Evolutionary conservation across 2,888 invertebrate genomes (phyloP), one percentile per base, ranked within the genome.

Genomic region (Ischnura elegans): DNA sequence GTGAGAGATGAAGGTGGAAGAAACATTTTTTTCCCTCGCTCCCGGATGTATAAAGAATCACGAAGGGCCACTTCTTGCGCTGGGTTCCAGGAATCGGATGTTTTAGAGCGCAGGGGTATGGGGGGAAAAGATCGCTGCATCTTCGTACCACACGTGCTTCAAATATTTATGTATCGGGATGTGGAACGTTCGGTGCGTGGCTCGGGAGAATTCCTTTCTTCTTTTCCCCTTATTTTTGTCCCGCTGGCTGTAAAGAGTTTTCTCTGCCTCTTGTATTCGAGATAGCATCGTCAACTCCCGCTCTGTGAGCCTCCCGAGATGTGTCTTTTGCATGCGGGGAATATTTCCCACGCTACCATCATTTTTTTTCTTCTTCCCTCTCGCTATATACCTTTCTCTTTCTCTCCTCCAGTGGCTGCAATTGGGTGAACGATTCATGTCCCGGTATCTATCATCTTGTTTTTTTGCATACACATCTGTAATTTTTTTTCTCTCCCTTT

Each of bases 81-180:
- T 36, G 76, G 13, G 36, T 4, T 3, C 29, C 0, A 0, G 36
- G 13, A n/a, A n/a, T 8, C 6, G 46, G n/a, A 19, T 1, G 25
- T n/a, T 13, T n/a, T 25, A 46, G 45, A 36, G 76, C 21, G 5
- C 3, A 2, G n/a, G 45, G 86, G 43, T 19, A n/a, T 10, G 86
- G 86, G 46, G 42, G 46, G 86, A 46, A 51, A 46, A 76, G 29
- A 36, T 76, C 76, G 36, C 66, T 90, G 90, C 61, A 43, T 61
- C 42, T 90, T 90, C n/a, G 43, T 43, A 42, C 42, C 90, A 25
- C 61, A 66, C 61, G 61, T 43, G 90, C 55, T 43, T 61, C 61
- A 55, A 90, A 61, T 90, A 90, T 90, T 90, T 90, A 90, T 90
- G 90, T 55, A 90, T 90, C 61, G 90, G 43, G 90, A 61, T 43